Conservation (phyloP, 2,113 vertebrate species). For the Sorex araneus region DNA sequence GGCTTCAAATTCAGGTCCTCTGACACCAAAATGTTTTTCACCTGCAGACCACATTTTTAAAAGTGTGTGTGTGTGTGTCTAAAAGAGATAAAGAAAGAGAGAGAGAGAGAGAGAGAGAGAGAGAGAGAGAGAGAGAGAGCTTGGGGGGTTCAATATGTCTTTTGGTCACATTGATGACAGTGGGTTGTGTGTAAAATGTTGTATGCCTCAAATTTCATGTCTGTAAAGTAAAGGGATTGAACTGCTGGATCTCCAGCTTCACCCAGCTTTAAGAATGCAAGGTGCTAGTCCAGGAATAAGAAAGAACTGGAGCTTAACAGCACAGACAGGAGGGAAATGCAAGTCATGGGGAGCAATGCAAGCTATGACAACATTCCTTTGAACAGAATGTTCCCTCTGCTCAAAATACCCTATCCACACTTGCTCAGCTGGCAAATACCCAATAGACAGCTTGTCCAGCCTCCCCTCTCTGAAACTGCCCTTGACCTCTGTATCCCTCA, state of each 20-base stretch:
- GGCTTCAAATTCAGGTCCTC: slow-evolving; percentile 1
- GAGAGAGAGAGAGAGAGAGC: too few species aligned
- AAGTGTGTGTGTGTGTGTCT: neutral
- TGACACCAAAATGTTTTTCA: slow-evolving; percentile 20
- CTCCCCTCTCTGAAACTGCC: slow-evolving; percentile 2
- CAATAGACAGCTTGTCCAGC: slow-evolving; percentile 1
- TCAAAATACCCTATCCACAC: slow-evolving; percentile 69
- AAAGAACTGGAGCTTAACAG: slow-evolving; percentile 16
- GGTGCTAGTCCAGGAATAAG: neutral
- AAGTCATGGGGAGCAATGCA: neutral
- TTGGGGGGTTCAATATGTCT: neutral
- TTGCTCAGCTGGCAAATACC: slow-evolving; percentile 70
- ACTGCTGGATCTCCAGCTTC: neutral
- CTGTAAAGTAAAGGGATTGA: neutral
- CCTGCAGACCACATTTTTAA: slow-evolving; percentile 23
- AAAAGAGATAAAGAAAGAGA: too few species aligned
- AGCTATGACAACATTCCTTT: slow-evolving; percentile 54
- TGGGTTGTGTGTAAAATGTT: neutral
- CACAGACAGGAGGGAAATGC: slow-evolving; percentile 4
- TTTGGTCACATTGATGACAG: neutral
- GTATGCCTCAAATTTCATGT: slow-evolving; percentile 23
- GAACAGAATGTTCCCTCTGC: slow-evolving; percentile 69
- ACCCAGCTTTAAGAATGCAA: neutral
- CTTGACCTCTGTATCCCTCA: slow-evolving; percentile 66
- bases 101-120: too few species aligned